Conservation (phyloP, 2,113 vertebrate genomes). For the Dromaius novaehollandiae region DNA sequence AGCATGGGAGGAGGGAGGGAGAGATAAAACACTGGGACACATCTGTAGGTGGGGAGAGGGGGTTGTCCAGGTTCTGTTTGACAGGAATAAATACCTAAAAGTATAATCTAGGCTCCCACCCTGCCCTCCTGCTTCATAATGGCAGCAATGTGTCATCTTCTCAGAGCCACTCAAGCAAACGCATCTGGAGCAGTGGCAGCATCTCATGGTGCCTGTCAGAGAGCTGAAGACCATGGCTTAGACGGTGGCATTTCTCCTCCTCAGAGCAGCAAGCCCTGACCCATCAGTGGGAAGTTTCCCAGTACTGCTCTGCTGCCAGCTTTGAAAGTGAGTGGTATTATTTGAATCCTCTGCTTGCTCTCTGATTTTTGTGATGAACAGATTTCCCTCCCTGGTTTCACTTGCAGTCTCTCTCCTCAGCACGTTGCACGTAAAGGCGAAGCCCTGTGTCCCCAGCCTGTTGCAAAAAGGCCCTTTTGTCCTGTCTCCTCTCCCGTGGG, state of each 20-base stretch:
- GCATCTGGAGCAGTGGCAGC: rapidly evolving
- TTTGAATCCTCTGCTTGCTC: neutral
- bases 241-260: neutral
- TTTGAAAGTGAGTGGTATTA: neutral
- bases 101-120: neutral
- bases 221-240: neutral
- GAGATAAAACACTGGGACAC: neutral
- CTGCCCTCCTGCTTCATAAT: neutral
- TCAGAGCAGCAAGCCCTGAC: neutral
- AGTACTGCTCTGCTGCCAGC: neutral
- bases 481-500: neutral
- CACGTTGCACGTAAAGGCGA: rapidly evolving
- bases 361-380: neutral
- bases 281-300: neutral
- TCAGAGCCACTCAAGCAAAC: neutral
- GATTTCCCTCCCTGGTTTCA: neutral
- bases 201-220: neutral
- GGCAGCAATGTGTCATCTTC: neutral
- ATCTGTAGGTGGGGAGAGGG: neutral
- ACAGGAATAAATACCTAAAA: neutral
- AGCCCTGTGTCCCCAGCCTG: neutral
- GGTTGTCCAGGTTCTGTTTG: neutral
- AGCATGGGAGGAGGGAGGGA: neutral
- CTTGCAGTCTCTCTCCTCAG: neutral
- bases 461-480: neutral